Evolutionary conservation across 2,888 invertebrate species (phyloP), one percentile per base, ranked within the genome.

Genomic region (Hypomecis punctinalis): DNA sequence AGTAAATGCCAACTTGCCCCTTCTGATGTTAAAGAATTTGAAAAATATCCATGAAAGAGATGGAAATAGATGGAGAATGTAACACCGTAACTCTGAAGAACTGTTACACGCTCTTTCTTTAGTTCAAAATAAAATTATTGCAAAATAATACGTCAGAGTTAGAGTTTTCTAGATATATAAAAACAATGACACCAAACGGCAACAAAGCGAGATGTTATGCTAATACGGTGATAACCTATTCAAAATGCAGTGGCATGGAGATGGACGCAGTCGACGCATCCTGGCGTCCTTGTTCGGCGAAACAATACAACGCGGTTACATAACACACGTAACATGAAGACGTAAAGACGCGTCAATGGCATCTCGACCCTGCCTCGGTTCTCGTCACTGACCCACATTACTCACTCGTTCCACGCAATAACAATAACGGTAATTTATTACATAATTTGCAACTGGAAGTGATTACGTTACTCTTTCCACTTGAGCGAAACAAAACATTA

Each of bases 381-480:
- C 89, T 90, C 86, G 89, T 87, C 87, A 90, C 86, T 91, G 92
- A 91, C 92, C 91, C 91, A 91, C 90, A 90, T 91, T 83, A 84
- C 85, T 84, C 84, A 83, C 81, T 81, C 82, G 81, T 79, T 82
- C 76, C 80, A 81, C 83, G 82, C 81, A 88, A 86, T 85, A 85
- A 85, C 88, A 85, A 88, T 88, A 88, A 87, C 88, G 85, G 86
- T 82, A 81, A 83, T 76, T 81, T 79, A 82, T 86, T 84, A 85
- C 83, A 84, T 85, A 80, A 87, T 84, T 76, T 81, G 79, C 82
- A 82, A 76, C 76, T 77, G 76, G 67, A 73, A 76, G 78, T 79
- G 79, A 84, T 83, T 82, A 77, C 75, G 74, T 74, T 79, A 79
- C 74, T 76, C 70, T 76, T 76, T 76, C 70, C 62, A 61, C 66